Percentiles rank a stretch among this genome's conserved stretches.
Conservation (phyloP, 2,113 vertebrate species). For the Hucho hucho region DNA sequence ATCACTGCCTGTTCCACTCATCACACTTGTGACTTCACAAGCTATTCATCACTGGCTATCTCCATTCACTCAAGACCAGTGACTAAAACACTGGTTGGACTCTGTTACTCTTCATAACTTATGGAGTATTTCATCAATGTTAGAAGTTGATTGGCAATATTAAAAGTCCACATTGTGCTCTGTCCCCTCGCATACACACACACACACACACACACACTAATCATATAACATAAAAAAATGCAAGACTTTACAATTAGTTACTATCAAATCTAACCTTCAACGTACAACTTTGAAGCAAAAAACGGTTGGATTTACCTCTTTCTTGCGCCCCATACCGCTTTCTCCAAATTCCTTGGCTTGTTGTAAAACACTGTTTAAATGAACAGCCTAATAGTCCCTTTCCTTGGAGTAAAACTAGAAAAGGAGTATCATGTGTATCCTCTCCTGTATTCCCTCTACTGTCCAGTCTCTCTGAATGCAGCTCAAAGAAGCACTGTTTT, state of each 20-base stretch:
- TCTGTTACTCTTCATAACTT: background rate
- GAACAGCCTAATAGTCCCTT: background rate
- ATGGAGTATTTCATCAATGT: background rate
- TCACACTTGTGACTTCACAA: too few species aligned
- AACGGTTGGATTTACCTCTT: background rate
- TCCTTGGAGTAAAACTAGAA: background rate
- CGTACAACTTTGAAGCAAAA: background rate
- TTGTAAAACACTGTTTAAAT: background rate
- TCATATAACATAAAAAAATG: background rate
- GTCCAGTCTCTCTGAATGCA: background rate
- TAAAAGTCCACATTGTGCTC: background rate
- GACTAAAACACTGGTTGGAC: too few species aligned
- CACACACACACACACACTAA: background rate
- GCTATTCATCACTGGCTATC: too few species aligned
- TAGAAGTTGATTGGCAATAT: background rate
- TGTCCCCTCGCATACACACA: background rate
- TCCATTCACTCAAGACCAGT: too few species aligned
- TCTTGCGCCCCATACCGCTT: background rate
- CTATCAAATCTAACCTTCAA: background rate
- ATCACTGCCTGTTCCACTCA: too few species aligned
- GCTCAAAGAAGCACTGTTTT: background rate
- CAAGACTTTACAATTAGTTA: background rate
- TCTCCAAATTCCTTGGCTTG: conserved; percentile 2
- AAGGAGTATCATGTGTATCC: background rate
- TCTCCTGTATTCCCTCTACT: background rate